Evolutionary conservation across 2,113 vertebrate genomes (phyloP).

Genomic region (Burhinus oedicnemus): DNA sequence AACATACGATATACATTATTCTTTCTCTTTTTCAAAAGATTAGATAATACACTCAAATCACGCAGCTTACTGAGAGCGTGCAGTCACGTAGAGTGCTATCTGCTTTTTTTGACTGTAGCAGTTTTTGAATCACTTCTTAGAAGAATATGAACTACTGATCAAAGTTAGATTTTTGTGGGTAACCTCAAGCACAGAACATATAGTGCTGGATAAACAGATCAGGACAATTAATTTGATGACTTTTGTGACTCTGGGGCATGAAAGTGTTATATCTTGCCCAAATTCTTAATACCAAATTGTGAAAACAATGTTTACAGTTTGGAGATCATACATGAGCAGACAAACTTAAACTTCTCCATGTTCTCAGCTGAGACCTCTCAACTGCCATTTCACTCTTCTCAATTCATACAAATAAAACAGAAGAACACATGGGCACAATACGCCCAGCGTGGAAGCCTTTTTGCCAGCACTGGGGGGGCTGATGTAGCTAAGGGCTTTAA

Average conservation of each 20-base stretch:
- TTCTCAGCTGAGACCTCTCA: neutral
- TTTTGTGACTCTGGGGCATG: neutral
- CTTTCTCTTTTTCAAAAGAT: neutral
- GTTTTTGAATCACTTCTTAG: neutral
- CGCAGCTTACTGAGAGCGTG: neutral
- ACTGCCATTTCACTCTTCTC: neutral
- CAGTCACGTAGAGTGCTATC: too few relatives aligned
- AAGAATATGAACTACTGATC: neutral
- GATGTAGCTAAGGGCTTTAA: neutral
- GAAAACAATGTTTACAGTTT: neutral
- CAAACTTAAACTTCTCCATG: neutral
- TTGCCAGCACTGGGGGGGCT: fast-evolving
- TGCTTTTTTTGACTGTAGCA: neutral
- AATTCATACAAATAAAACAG: neutral
- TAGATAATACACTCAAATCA: neutral
- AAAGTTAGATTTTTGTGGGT: neutral
- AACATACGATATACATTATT: neutral
- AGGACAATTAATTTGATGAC: neutral
- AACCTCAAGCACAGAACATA: neutral
- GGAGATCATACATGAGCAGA: neutral
- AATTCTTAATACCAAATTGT: neutral
- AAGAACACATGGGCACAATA: fast-evolving
- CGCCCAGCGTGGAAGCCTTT: too few relatives aligned
- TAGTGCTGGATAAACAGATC: neutral
- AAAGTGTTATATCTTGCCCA: neutral